Evolutionary conservation across 2,113 vertebrate genomes (phyloP).

Genomic region (Tinamus guttatus): DNA sequence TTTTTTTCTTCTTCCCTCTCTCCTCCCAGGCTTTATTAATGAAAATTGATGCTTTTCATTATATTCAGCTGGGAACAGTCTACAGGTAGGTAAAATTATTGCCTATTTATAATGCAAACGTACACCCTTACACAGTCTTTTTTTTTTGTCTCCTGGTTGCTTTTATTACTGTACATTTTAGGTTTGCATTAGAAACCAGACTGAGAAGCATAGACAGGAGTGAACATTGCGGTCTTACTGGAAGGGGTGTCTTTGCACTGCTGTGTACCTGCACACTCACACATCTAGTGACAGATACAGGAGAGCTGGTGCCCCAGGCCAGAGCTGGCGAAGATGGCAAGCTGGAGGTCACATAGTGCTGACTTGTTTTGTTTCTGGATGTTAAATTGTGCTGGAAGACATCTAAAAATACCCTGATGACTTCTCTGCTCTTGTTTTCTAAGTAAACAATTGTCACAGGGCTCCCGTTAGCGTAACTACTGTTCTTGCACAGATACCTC

Average conservation of each 20-base stretch:
- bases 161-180: neutral
- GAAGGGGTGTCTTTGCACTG: neutral
- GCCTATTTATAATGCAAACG: neutral
- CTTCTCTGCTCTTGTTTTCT: slow-evolving; percentile 11
- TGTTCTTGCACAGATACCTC: neutral
- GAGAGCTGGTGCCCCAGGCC: neutral
- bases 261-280: neutral
- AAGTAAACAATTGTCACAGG: neutral
- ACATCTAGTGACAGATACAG: neutral
- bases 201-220: neutral
- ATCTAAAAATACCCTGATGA: slow-evolving; percentile 59
- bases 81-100: slow-evolving; percentile 79
- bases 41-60: slow-evolving; percentile 99
- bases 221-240: neutral
- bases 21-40: slow-evolving; percentile 89
- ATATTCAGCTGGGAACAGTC: slow-evolving; percentile 90
- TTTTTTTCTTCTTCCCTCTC: neutral
- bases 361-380: slow-evolving; percentile 62
- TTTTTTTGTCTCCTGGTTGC: neutral
- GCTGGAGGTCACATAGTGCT: slow-evolving; percentile 30
- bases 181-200: neutral
- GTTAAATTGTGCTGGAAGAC: slow-evolving; percentile 58
- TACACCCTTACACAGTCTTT: no score
- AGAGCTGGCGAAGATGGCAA: slow-evolving; percentile 7
- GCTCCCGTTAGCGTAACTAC: neutral